These are phyloP conservation scores for Amphimedon queenslandica DNA, from an alignment of 37 sponge, comb jelly and placozoan species.

Conservation along the genomic window DNA sequence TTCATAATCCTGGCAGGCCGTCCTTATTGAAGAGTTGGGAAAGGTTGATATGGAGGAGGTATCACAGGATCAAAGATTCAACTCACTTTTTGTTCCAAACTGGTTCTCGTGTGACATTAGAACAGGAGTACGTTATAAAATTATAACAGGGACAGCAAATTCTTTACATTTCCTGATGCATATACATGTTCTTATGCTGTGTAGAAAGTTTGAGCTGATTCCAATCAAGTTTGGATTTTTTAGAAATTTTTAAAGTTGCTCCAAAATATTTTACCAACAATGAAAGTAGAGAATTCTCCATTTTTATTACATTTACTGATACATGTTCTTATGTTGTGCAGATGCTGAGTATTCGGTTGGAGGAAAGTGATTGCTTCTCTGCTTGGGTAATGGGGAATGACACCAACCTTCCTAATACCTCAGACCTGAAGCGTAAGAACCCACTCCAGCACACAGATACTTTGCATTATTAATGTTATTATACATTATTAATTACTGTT, in stretches of 20 bases:
- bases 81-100: slow-evolving; percentile 81
- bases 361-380: slow-evolving; percentile 71
- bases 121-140: slow-evolving; percentile 80
- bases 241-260: no score
- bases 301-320: no score
- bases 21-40: slow-evolving; percentile 27
- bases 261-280: no score
- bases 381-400: slow-evolving; percentile 59
- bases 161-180: no score
- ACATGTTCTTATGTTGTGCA: slow-evolving; percentile 1
- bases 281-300: no score
- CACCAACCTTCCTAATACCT: slow-evolving; percentile 8
- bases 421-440: slow-evolving; percentile 53
- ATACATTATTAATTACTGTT: no score
- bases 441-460: neutral
- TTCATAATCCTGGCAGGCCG: neutral
- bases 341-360: slow-evolving; percentile 48
- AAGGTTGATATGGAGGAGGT: slow-evolving; percentile 85
- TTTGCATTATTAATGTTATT: no score
- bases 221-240: no score
- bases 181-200: no score
- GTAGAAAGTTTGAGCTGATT: no score
- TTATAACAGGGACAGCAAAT: no score
- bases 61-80: slow-evolving; percentile 59
- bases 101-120: slow-evolving; percentile 94